A percentile compares a stretch with the other conserved stretches of the same genome.
phyloP scores from a whole-genome alignment of 2,888 invertebrate species.

The Drosophila borealis region DNA sequence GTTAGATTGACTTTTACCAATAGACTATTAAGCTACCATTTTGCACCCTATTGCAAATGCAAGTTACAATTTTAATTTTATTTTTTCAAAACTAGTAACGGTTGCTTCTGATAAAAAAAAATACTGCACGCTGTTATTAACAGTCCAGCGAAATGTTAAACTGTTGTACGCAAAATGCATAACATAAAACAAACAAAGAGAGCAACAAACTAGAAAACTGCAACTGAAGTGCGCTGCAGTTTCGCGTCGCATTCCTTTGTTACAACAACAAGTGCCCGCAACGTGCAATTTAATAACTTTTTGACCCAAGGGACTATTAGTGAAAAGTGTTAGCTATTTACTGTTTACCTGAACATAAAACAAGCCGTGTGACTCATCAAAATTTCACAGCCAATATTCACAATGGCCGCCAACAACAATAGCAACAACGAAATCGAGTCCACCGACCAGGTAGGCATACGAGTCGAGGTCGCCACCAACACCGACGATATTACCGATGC shows the following conservation, averaged over 20 bases:
- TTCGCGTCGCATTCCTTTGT: conserved; percentile 47
- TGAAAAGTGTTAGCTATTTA: background rate
- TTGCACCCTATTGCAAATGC: no score
- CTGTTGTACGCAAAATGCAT: conserved; percentile 5
- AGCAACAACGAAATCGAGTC: conserved; percentile 53
- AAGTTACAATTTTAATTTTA: no score
- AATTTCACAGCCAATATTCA: conserved; percentile 37
- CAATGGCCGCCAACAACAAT: conserved; percentile 59
- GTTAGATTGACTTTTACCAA: no score
- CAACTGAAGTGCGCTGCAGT: conserved; percentile 37
- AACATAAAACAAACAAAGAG: conserved; percentile 50
- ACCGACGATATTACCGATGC: conserved; percentile 79
- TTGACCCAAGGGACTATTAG: background rate
- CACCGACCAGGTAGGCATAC: conserved; percentile 74
- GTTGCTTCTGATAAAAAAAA: conserved; percentile 3
- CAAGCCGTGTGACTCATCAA: conserved; percentile 65
- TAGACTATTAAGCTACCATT: no score
- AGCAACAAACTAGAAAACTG: conserved; percentile 28
- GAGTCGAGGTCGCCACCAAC: conserved; percentile 61
- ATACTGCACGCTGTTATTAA: conserved; percentile 32
- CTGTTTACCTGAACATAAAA: conserved; percentile 12
- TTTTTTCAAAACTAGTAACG: no score
- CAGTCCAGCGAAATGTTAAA: conserved; percentile 17
- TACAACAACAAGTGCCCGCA: conserved; percentile 30
- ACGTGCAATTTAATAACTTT: background rate